phyloP scores from a whole-genome alignment of 2,797 vertebrate species.

The Erethizon dorsatum region DNA sequence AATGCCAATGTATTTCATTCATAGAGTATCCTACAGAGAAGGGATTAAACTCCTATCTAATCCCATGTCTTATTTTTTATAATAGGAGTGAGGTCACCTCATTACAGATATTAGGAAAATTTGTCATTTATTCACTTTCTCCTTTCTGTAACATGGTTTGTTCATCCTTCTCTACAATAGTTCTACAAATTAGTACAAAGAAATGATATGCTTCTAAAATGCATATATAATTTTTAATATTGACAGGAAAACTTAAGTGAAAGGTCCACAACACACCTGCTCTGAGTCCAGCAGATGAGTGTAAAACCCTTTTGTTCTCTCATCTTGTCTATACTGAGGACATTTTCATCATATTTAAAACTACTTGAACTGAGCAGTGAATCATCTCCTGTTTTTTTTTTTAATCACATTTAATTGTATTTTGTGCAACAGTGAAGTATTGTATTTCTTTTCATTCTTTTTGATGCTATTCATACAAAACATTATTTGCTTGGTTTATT shows the following conservation, averaged over 20 bases:
- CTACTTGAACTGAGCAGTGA: conserved; percentile 9
- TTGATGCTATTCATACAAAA: conserved; percentile 50
- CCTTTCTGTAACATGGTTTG: conserved; percentile 47
- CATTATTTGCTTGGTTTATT: conserved; percentile 63
- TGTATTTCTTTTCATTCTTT: conserved; percentile 67
- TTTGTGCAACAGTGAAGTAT: conserved; percentile 30
- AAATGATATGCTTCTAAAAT: conserved; percentile 57
- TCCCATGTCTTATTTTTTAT: conserved; percentile 6
- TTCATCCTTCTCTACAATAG: conserved; percentile 31
- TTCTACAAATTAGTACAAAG: conserved; percentile 42
- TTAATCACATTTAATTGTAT: conserved; percentile 66
- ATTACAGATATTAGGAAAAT: conserved; percentile 30
- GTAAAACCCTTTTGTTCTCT: conserved; percentile 37
- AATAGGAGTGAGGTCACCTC: neutral
- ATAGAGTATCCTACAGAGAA: conserved; percentile 32
- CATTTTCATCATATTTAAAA: conserved; percentile 48
- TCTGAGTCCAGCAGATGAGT: neutral
- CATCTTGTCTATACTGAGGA: neutral
- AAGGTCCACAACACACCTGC: neutral
- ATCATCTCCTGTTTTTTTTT: neutral
- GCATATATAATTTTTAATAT: conserved; percentile 40
- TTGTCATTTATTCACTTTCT: conserved; percentile 52
- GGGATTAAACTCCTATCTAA: neutral
- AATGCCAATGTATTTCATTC: conserved; percentile 26
- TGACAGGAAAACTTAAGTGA: conserved; percentile 58